Conservation (phyloP, 2,888 invertebrate genomes). For the Archips xylosteana region DNA sequence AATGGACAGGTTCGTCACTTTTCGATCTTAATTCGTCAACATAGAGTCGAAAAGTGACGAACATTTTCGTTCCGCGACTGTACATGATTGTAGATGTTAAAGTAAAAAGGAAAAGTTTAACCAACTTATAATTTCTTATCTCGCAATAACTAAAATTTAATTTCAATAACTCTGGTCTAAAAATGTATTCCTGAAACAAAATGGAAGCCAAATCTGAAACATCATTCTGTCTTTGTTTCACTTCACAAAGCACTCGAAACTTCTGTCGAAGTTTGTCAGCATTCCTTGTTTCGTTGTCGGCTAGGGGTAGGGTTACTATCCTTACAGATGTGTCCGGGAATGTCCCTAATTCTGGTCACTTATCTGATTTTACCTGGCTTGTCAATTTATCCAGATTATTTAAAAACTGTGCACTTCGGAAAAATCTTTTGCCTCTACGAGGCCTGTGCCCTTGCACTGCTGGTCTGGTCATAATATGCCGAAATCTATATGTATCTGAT, state of each 20-base stretch:
- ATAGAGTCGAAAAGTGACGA: too few relatives aligned
- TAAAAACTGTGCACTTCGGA: too few relatives aligned
- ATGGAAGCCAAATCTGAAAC: conserved; percentile 26
- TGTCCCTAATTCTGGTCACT: neutral
- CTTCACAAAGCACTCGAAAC: conserved; percentile 52
- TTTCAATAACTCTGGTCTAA: neutral
- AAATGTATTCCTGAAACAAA: conserved; percentile 16
- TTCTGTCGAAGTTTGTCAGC: conserved; percentile 52
- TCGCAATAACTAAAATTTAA: neutral
- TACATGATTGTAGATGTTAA: neutral
- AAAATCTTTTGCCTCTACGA: too few relatives aligned
- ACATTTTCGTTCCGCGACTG: too few relatives aligned
- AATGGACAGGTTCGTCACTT: too few relatives aligned
- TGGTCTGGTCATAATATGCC: too few relatives aligned
- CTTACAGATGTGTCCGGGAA: neutral
- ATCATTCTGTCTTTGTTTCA: conserved; percentile 40
- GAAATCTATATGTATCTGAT: too few relatives aligned
- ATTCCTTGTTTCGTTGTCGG: conserved; percentile 41
- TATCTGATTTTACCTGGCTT: neutral
- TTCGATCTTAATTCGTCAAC: too few relatives aligned
- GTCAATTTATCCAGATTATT: too few relatives aligned
- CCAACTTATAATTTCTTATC: neutral
- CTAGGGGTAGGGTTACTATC: neutral
- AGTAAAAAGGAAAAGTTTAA: too few relatives aligned
- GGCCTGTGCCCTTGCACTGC: too few relatives aligned